Percentiles rank a stretch among this genome's conserved stretches.
phyloP scores from a whole-genome alignment of 2,113 vertebrate genomes.

The Heliornis fulica region DNA sequence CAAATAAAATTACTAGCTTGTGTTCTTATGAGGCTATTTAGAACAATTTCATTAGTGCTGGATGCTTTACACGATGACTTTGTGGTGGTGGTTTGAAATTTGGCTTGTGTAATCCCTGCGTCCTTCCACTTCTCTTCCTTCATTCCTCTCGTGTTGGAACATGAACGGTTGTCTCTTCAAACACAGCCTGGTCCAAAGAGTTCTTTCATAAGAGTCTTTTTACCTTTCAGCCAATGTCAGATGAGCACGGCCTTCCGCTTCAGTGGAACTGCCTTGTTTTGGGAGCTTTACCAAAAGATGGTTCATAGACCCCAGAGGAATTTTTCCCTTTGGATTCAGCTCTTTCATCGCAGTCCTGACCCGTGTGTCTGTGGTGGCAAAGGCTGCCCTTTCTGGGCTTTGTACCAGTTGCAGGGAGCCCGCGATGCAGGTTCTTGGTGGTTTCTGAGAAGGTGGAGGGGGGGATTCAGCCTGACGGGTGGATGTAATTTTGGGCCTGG shows the following conservation, averaged over 20 bases:
- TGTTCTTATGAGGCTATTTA: background rate
- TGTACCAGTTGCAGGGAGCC: constrained; percentile 7
- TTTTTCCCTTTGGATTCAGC: background rate
- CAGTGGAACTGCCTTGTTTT: background rate
- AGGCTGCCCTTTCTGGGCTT: background rate
- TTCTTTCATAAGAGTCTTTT: constrained; percentile 31
- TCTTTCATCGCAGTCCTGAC: background rate
- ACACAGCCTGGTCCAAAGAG: constrained; percentile 28
- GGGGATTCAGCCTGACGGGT: background rate
- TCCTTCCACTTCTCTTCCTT: background rate
- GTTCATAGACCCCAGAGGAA: background rate
- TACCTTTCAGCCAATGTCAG: background rate
- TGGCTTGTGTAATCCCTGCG: background rate
- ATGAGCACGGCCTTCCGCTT: background rate
- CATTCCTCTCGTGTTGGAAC: background rate
- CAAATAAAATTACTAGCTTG: background rate
- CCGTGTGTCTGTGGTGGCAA: background rate
- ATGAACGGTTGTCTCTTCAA: background rate
- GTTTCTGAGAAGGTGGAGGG: constrained; percentile 49
- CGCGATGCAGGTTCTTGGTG: constrained; percentile 67
- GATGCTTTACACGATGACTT: background rate
- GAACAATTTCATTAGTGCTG: background rate
- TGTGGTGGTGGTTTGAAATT: background rate
- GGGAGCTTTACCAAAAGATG: background rate
- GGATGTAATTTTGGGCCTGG: background rate